Evolutionary conservation across 2,888 invertebrate genomes (phyloP).

Genomic region (Ophion obscuratus): DNA sequence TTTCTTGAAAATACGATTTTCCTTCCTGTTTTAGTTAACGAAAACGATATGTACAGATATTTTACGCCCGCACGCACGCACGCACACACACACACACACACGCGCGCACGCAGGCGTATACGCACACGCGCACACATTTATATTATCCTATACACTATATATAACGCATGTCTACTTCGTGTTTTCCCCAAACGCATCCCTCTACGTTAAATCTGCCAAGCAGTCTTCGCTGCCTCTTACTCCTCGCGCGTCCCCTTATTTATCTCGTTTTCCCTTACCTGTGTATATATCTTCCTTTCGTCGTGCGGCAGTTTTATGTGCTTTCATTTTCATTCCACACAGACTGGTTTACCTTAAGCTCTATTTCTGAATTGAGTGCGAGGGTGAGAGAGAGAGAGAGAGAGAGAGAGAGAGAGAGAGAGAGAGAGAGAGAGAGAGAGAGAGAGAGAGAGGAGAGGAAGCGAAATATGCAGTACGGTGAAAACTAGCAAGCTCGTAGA

Average conservation of each 20-base stretch:
- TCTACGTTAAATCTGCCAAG: not conserved
- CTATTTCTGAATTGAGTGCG: not conserved
- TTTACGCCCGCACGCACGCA: not conserved
- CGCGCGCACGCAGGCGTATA: no score
- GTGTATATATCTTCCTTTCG: conserved; percentile 10
- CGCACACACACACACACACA: no score
- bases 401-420: conserved; percentile 3
- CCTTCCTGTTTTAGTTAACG: no score
- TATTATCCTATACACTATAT: no score
- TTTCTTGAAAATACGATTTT: no score
- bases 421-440: not conserved
- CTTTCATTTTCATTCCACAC: conserved; percentile 38
- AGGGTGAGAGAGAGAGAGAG: not conserved
- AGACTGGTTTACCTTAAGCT: conserved; percentile 6
- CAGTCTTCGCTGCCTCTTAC: conserved; percentile 14
- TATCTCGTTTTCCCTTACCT: conserved; percentile 10
- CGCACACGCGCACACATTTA: no score
- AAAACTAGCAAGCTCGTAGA: conserved; percentile 33
- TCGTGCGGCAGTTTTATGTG: conserved; percentile 4
- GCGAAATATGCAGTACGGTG: not conserved
- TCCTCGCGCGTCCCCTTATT: conserved; percentile 17
- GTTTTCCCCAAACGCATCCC: conserved; percentile 21
- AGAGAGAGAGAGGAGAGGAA: not conserved
- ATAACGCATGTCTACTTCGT: not conserved
- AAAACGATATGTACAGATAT: no score